Base-by-base conservation (phyloP, 2,797 vertebrate genomes). In the Thalassophryne amazonica region DNA sequence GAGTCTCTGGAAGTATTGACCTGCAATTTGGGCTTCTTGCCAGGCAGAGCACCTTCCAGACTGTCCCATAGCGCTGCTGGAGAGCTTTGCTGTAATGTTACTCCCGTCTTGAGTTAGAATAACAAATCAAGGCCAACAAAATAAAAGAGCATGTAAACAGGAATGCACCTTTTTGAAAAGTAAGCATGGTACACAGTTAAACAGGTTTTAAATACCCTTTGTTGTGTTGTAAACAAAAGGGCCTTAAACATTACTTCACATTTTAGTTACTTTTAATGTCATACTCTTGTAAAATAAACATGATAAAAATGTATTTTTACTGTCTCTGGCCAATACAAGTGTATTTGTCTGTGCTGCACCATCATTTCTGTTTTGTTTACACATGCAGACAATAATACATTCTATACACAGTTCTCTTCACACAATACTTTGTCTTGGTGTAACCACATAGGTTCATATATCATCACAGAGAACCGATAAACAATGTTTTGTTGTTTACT, bases 1-100 rank as follows among this genome's bases (percentile, higher is more conserved):
- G 28, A 84, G 81, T 85, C 84, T 88, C 71, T 84, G 73, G 73
- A 84, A 76, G 80, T 86, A 87, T 89, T 86, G 88, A 91, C 85
- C 85, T 74, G 78, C 65, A 74, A 45, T 66, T n/a, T 62, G 76
- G 86, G 83, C 86, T 43, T 9, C 19, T 25, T 73, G 87, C 86
- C 88, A 89, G 70, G 56, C 73, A 57, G 59, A 65, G 67, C 74
- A 78, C 73, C 84, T 67, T 78, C 56, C 67, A 60, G 41, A 17
- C 33, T 45, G 65, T 64, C 73, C 65, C 27, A 45, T 13, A 43
- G 55, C 56, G 75, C 65, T 73, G 68, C 66, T 65, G 75, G 58
- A 63, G 58, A 65, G 71, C 61, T 53, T 37, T 50, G 46, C 67
- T 56, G 29, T 36, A n/a, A n/a, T n/a, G n/a, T n/a, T n/a, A 16